Conservation (phyloP, 2,797 vertebrate species). For the Crocidura indochinensis region DNA sequence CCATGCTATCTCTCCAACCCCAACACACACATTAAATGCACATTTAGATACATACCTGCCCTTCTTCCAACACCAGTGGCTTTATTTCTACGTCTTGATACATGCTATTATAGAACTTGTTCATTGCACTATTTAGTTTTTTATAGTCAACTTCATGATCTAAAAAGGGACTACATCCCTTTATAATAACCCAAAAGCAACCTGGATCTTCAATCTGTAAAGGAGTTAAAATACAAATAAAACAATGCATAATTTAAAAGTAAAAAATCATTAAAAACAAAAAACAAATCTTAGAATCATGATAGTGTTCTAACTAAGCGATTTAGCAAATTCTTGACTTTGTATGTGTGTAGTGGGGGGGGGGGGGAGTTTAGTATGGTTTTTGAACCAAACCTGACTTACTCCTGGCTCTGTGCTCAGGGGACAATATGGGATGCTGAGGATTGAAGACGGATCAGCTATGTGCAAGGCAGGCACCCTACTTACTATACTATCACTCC, state of each 20-base stretch:
- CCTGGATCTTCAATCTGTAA: slow-evolving; percentile 89
- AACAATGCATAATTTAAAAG: slow-evolving; percentile 58
- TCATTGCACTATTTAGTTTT: slow-evolving; percentile 88
- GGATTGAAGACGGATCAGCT: too few species aligned
- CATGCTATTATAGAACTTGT: slow-evolving; percentile 86
- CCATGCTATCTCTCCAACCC: too few species aligned
- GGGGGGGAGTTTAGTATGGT: too few species aligned
- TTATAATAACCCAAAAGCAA: slow-evolving; percentile 91
- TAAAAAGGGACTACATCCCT: slow-evolving; percentile 75
- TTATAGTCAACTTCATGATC: slow-evolving; percentile 86
- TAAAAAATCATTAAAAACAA: background rate
- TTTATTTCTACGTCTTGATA: slow-evolving; percentile 83
- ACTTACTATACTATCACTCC: too few species aligned
- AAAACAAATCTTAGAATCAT: slow-evolving; percentile 44
- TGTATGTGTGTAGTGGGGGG: too few species aligned
- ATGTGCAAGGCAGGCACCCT: too few species aligned
- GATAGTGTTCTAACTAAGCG: slow-evolving; percentile 18
- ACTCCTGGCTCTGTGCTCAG: too few species aligned
- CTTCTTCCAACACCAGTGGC: slow-evolving; percentile 84
- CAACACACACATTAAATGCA: background rate
- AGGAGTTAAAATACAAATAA: slow-evolving; percentile 67
- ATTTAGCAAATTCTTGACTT: slow-evolving; percentile 34
- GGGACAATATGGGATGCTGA: too few species aligned
- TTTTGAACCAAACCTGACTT: too few species aligned
- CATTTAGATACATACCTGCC: slow-evolving; percentile 88